phyloP scores from a whole-genome alignment of 2,888 invertebrate genomes.

The Scaptodrosophila latifasciaeformis region DNA sequence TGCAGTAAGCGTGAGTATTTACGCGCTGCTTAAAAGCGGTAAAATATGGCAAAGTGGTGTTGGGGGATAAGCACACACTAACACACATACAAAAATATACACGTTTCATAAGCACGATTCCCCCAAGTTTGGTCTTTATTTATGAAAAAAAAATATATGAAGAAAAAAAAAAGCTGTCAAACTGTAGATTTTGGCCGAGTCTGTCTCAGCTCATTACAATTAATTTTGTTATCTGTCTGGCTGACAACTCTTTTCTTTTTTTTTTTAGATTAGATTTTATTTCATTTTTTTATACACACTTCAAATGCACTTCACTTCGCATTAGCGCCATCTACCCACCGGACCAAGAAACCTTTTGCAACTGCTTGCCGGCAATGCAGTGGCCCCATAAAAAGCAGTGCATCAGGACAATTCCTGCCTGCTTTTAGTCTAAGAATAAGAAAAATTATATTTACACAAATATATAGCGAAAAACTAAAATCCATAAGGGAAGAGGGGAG shows the following conservation, averaged over 20 bases:
- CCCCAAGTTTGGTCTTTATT: too few relatives aligned
- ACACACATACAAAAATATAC: too few relatives aligned
- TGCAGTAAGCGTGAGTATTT: constrained; percentile 69
- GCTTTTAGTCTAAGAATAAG: not conserved
- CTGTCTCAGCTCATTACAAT: too few relatives aligned
- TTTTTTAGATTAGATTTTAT: not conserved
- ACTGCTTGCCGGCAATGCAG: not conserved
- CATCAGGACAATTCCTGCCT: not conserved
- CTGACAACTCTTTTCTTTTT: too few relatives aligned
- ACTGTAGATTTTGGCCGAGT: too few relatives aligned
- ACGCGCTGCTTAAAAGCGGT: constrained; percentile 66
- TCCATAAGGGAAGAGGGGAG: too few relatives aligned
- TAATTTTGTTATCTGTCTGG: too few relatives aligned
- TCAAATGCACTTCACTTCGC: constrained; percentile 20
- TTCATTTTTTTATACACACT: constrained; percentile 13
- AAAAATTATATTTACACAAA: constrained; percentile 8
- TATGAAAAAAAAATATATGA: too few relatives aligned
- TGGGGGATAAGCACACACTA: constrained; percentile 34
- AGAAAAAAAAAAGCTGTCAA: too few relatives aligned
- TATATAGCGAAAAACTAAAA: too few relatives aligned
- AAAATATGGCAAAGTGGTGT: constrained; percentile 61
- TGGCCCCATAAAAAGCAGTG: constrained; percentile 32
- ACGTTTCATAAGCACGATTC: too few relatives aligned
- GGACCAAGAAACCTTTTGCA: constrained; percentile 5
- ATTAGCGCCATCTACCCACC: constrained; percentile 43